Conservation (phyloP, 2,888 invertebrate species). For the Tipula helvola region DNA sequence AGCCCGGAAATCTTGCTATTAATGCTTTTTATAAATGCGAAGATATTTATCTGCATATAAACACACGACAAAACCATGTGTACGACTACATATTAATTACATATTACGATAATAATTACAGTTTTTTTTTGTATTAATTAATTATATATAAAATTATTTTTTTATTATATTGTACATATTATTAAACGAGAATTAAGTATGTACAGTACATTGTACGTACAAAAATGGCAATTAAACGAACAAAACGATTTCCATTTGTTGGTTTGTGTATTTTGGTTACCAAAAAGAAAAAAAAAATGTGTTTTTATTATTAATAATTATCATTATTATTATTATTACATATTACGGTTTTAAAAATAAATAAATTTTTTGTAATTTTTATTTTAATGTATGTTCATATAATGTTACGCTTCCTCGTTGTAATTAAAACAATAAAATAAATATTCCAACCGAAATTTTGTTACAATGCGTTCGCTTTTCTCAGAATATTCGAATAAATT, state of each 20-base stretch:
- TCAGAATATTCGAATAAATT: background rate
- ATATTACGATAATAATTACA: background rate
- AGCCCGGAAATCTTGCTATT: no score
- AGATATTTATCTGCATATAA: no score
- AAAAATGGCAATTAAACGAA: background rate
- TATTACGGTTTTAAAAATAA: background rate
- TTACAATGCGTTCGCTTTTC: background rate
- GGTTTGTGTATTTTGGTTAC: background rate
- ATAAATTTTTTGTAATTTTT: background rate
- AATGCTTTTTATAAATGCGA: no score
- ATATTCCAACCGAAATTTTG: background rate
- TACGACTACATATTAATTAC: background rate
- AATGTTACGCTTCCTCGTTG: background rate
- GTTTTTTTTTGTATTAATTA: background rate
- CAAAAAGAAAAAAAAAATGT: no score
- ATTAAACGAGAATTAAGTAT: background rate
- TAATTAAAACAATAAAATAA: background rate
- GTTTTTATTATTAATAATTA: background rate
- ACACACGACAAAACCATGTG: no score
- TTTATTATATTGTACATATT: background rate
- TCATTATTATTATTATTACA: background rate
- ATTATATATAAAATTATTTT: background rate
- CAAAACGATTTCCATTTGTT: background rate
- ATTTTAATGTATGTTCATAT: background rate
- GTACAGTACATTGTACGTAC: background rate